These are phyloP conservation scores for Phylloscopus whistleri DNA, from an alignment of 2,113 vertebrate species.

Conservation along the genomic window DNA sequence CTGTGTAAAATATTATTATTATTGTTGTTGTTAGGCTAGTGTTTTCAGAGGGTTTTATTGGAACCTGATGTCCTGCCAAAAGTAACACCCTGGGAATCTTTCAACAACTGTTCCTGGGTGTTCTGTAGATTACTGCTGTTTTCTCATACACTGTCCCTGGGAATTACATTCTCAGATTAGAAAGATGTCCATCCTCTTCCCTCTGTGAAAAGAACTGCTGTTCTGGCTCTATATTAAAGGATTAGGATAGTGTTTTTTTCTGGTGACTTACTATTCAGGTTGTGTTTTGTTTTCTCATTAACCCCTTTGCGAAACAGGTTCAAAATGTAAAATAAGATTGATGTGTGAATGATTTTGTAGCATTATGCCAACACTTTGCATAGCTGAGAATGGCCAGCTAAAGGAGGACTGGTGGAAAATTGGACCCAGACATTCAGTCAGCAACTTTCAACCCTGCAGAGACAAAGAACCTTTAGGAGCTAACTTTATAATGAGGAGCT, in stretches of 20 bases:
- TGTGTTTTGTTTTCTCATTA: slow-evolving; percentile 26
- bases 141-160: slow-evolving; percentile 32
- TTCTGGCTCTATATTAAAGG: background rate
- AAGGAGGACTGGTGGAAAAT: slow-evolving; percentile 26
- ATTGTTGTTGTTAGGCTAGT: background rate
- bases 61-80: slow-evolving; percentile 63
- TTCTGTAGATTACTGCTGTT: slow-evolving; percentile 46
- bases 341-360: slow-evolving; percentile 3
- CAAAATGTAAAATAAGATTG: slow-evolving; percentile 14
- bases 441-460: slow-evolving; percentile 32
- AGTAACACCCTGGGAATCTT: slow-evolving; percentile 55
- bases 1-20: slow-evolving; percentile 10
- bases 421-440: slow-evolving; percentile 31
- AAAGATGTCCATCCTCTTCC: background rate
- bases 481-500: slow-evolving; percentile 39
- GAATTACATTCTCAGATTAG: slow-evolving; percentile 34
- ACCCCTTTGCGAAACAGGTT: background rate
- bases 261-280: slow-evolving; percentile 1
- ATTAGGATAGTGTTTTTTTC: background rate
- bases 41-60: slow-evolving; percentile 42
- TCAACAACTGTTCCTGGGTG: slow-evolving; percentile 56
- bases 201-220: background rate
- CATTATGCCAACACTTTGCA: background rate
- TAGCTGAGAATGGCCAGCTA: background rate
- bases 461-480: slow-evolving; percentile 47